A percentile compares a stretch with the other conserved stretches of the same genome.
phyloP scores from a whole-genome alignment of 2,888 invertebrate species.

The Tribolium freemani region DNA sequence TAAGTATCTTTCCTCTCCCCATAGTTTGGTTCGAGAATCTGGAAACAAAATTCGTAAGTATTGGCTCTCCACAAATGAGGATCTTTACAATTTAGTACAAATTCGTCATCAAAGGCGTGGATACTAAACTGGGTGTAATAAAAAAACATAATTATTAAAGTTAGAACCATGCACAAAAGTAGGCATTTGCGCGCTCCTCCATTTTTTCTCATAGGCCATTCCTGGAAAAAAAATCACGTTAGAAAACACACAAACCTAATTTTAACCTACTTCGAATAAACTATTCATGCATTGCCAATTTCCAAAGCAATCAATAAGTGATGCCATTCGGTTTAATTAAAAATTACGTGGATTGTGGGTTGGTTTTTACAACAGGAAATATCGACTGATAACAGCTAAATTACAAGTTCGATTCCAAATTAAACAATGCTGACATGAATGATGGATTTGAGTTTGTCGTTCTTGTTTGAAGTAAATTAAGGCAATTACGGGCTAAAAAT shows the following conservation, averaged over 20 bases:
- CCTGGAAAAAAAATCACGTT: constrained; percentile 6
- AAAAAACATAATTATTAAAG: constrained; percentile 11
- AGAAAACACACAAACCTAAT: background rate
- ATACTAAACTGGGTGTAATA: constrained; percentile 25
- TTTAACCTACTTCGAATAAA: too few relatives aligned
- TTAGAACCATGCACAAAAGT: constrained; percentile 1
- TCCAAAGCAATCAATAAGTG: too few relatives aligned
- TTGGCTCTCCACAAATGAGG: background rate
- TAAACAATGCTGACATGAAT: too few relatives aligned
- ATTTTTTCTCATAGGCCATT: constrained; percentile 8
- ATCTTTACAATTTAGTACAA: constrained; percentile 17
- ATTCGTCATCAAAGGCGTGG: constrained; percentile 12
- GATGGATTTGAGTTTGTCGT: too few relatives aligned
- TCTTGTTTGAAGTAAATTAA: too few relatives aligned
- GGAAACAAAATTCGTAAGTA: background rate
- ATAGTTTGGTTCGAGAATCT: constrained; percentile 6
- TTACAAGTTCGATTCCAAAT: too few relatives aligned
- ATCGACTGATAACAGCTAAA: too few relatives aligned
- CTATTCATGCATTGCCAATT: too few relatives aligned
- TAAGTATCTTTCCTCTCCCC: constrained; percentile 45
- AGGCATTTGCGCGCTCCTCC: background rate
- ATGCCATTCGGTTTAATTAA: too few relatives aligned
- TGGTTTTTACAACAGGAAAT: too few relatives aligned
- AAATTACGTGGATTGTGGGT: too few relatives aligned
- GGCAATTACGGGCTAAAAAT: background rate